Evolutionary conservation across 1,140 invertebrate species (phyloP).

Genomic region (Bombus sibiricus): DNA sequence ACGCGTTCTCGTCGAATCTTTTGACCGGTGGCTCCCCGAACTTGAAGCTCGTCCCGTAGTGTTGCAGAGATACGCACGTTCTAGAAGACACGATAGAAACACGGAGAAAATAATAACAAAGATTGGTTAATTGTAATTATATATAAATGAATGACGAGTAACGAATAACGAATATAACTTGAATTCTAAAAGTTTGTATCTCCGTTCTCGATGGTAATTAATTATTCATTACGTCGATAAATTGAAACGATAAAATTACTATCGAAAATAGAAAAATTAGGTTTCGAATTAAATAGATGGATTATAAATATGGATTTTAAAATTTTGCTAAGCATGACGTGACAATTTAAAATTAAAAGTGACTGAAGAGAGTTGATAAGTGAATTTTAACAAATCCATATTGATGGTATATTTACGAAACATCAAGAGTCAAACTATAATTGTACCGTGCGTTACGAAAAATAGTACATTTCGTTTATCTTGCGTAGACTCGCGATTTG

Average conservation of each 20-base stretch:
- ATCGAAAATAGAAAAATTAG: neutral
- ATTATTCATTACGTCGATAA: neutral
- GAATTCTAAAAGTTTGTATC: no score
- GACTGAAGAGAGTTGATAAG: fast-evolving
- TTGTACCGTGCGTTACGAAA: no score
- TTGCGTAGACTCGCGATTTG: no score
- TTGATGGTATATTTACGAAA: neutral
- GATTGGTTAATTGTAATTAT: no score
- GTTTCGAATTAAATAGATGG: neutral
- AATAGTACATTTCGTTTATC: no score
- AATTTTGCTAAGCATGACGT: fast-evolving
- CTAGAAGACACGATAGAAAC: slow-evolving; percentile 10
- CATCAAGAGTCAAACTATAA: neutral
- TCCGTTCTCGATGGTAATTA: no score
- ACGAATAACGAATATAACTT: no score
- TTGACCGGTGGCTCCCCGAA: slow-evolving; percentile 29
- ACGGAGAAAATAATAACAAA: neutral
- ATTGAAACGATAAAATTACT: fast-evolving
- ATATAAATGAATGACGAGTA: no score
- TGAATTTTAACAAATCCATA: neutral
- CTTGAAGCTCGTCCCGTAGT: slow-evolving; percentile 20
- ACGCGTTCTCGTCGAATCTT: slow-evolving; percentile 44
- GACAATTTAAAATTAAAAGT: neutral
- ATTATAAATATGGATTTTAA: neutral
- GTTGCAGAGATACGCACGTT: slow-evolving; percentile 35